phyloP scores from a whole-genome alignment of 1,140 invertebrate genomes.

The Formica exsecta region DNA sequence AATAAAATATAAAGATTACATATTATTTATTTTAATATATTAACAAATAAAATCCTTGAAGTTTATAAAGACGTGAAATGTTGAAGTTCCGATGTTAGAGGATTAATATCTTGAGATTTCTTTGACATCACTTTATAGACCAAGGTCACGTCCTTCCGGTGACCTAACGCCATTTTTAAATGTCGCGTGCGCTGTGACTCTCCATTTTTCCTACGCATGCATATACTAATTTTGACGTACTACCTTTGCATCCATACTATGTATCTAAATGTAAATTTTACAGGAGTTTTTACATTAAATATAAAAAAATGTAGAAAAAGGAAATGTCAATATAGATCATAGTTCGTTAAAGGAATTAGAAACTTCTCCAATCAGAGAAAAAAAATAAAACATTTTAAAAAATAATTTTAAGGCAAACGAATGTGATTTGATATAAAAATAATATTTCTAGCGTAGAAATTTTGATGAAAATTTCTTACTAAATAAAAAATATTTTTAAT shows the following conservation, averaged over 20 bases:
- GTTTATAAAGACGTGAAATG: background rate
- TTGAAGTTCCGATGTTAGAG: slow-evolving; percentile 24
- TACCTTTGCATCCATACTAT: slow-evolving; percentile 13
- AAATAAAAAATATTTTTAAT: slow-evolving; percentile 1
- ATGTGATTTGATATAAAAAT: background rate
- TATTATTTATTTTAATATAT: background rate
- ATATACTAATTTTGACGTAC: slow-evolving; percentile 29
- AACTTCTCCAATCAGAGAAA: background rate
- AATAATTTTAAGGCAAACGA: background rate
- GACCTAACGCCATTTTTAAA: slow-evolving; percentile 62
- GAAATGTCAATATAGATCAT: slow-evolving; percentile 41
- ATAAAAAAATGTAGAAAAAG: slow-evolving; percentile 23
- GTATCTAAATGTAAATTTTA: slow-evolving; percentile 34
- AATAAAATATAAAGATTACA: slow-evolving; percentile 1
- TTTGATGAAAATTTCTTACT: background rate
- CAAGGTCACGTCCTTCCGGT: slow-evolving; percentile 55
- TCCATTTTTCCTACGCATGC: slow-evolving; percentile 52
- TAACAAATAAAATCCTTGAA: background rate
- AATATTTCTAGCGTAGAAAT: background rate
- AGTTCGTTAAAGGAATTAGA: slow-evolving; percentile 12
- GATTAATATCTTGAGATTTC: slow-evolving; percentile 49
- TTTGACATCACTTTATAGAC: slow-evolving; percentile 46
- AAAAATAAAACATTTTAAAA: background rate
- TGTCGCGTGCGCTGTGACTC: slow-evolving; percentile 52
- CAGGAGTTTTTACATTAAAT: background rate